Evolutionary conservation across 2,113 vertebrate species (phyloP), one percentile per base, ranked within the genome.

Genomic region (Stictonetta naevosa): DNA sequence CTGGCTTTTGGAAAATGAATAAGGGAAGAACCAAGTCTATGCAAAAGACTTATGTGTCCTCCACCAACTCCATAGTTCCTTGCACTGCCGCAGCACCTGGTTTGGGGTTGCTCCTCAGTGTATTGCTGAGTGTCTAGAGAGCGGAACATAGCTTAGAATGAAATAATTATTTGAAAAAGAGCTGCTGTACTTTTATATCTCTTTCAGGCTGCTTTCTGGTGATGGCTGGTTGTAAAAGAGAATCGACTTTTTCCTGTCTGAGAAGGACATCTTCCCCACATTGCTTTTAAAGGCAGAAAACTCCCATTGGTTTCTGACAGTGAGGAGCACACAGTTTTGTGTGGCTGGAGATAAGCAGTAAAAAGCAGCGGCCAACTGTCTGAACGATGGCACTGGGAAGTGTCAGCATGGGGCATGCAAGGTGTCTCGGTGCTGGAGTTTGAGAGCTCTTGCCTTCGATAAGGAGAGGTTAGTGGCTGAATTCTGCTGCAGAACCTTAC

Each of bases 271-370:
- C 14, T 84, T 66, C 17, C 28, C 11, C 8, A 6, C 6, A 2
- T 28, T 42, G 1, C 29, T 84, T 81, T 58, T 55, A 36, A 7
- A 13, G 33, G 40, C 13, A 66, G 59, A 52, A 82, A 17, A 50
- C 14, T 50, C 31, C 16, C 25, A 33, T 0, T 3, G 3, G 13
- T 69, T 63, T 83, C 42, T 44, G 55, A 29, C 6, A 15, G 33
- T 3, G 31, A 76, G 44, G 42, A 42, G 25, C 40, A 4, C 20
- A 13, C 3, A 44, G 9, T 11, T 22, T 6, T 0, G 0, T 8
- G 29, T 62, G 29, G 56, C 58, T 22, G 38, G 50, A n/a, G 64
- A 7, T 8, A 17, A 1, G 6, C 33, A 44, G 23, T 64, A 17
- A 81, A 66, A 38, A 66, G 23, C 40, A 52, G 34, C 25, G 31